Evolutionary conservation across 2,888 invertebrate species (phyloP).

Genomic region (Caenorhabditis imperialis): DNA sequence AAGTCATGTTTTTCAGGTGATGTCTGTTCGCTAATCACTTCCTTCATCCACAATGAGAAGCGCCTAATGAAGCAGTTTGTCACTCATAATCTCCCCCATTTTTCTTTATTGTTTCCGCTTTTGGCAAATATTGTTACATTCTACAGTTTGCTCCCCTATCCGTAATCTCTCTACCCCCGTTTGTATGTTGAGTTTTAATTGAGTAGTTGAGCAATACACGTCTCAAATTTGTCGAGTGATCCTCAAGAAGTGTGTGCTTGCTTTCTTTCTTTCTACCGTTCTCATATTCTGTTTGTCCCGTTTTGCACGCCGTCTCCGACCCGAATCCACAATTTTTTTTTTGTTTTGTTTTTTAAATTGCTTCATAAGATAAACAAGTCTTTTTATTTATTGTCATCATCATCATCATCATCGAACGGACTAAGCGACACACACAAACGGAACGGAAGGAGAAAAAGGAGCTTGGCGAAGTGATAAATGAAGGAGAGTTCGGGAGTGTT

Average conservation of each 20-base stretch:
- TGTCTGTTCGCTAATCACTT: conserved; percentile 69
- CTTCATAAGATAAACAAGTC: conserved; percentile 37
- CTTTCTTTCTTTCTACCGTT: conserved; percentile 6
- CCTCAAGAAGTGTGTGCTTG: conserved; percentile 22
- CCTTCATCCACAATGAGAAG: background rate
- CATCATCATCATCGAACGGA: conserved; percentile 44
- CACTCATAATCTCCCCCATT: conserved; percentile 15
- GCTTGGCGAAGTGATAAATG: background rate
- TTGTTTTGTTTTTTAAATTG: conserved; percentile 1
- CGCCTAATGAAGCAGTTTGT: conserved; percentile 4
- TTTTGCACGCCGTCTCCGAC: conserved; percentile 5
- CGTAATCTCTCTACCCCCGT: conserved; percentile 2
- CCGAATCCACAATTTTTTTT: no score
- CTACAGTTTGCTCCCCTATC: conserved; percentile 19
- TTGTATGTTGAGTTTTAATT: conserved; percentile 48
- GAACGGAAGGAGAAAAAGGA: background rate
- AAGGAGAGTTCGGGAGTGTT: conserved; percentile 1
- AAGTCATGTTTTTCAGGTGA: conserved; percentile 59
- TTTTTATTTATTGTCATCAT: conserved; percentile 51
- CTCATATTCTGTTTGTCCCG: background rate
- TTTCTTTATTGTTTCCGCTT: conserved; percentile 14
- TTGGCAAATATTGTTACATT: conserved; percentile 45
- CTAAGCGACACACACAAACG: conserved; percentile 41
- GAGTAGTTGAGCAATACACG: conserved; percentile 9
- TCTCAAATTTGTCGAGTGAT: conserved; percentile 23